These are phyloP conservation scores for Imbricaverruca yamaguchii DNA, from an alignment of 2,888 invertebrate genomes.

Conservation along the genomic window DNA sequence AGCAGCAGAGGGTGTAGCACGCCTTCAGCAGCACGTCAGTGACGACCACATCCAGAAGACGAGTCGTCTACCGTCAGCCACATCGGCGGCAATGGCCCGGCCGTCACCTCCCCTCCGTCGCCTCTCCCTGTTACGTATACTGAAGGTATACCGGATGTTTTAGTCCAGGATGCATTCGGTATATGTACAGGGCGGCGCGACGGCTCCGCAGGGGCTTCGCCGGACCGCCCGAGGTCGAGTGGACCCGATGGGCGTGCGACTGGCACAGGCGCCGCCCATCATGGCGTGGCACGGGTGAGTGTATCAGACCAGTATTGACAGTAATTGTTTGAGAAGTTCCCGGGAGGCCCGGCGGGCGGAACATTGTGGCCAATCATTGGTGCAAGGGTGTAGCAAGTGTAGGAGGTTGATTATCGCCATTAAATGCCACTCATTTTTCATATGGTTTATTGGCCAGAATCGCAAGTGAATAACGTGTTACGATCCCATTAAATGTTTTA, in stretches of 20 bases:
- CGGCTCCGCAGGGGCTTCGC: too few species aligned
- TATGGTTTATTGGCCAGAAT: constrained; percentile 5
- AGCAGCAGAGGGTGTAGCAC: too few species aligned
- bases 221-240: neutral
- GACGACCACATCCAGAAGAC: neutral
- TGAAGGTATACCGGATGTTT: constrained; percentile 97
- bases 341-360: neutral
- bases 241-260: neutral
- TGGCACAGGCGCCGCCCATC: neutral
- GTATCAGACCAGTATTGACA: neutral
- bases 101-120: constrained; percentile 47
- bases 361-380: neutral
- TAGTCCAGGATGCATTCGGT: constrained; percentile 98
- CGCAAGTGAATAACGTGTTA: constrained; percentile 15
- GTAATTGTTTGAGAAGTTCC: neutral
- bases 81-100: neutral
- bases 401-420: neutral
- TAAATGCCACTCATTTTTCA: constrained; percentile 18
- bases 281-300: constrained; percentile 7
- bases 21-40: too few species aligned
- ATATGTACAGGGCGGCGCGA: constrained; percentile 90
- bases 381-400: neutral
- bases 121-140: constrained; percentile 99
- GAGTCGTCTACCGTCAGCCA: neutral
- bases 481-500: constrained; percentile 15